phyloP scores from a whole-genome alignment of 2,113 vertebrate genomes.

The Uropsilus gracilis region DNA sequence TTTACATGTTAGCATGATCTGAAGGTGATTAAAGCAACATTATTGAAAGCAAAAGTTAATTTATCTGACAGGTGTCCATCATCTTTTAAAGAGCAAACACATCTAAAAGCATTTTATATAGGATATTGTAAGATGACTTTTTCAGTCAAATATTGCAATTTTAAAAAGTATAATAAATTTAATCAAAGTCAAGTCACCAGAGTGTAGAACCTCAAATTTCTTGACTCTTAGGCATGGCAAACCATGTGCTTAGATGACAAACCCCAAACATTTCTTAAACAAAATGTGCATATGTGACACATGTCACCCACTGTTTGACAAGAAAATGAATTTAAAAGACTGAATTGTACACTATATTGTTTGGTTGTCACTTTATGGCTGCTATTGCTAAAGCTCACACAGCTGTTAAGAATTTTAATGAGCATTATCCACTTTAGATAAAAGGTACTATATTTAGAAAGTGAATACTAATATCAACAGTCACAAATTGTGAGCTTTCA shows the following conservation, averaged over 20 bases:
- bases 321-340: conserved; percentile 52
- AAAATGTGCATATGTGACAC: neutral
- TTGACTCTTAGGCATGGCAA: neutral
- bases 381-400: conserved; percentile 30
- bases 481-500: conserved; percentile 4
- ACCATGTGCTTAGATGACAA: conserved; percentile 22
- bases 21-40: neutral
- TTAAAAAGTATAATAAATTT: neutral
- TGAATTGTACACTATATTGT: neutral
- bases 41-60: neutral
- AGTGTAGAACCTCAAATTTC: neutral
- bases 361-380: conserved; percentile 49
- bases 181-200: neutral
- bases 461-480: conserved; percentile 61
- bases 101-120: neutral
- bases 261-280: conserved; percentile 34
- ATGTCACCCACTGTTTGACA: conserved; percentile 53
- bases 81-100: neutral
- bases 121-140: neutral
- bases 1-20: neutral
- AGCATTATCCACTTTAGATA: conserved; percentile 52
- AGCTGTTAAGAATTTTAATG: conserved; percentile 55
- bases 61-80: neutral
- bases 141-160: neutral
- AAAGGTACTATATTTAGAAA: conserved; percentile 62